A percentile compares a stretch with the other conserved stretches of the same genome.
phyloP scores from a whole-genome alignment of 2,888 invertebrate species.

The Hylaea fasciaria region DNA sequence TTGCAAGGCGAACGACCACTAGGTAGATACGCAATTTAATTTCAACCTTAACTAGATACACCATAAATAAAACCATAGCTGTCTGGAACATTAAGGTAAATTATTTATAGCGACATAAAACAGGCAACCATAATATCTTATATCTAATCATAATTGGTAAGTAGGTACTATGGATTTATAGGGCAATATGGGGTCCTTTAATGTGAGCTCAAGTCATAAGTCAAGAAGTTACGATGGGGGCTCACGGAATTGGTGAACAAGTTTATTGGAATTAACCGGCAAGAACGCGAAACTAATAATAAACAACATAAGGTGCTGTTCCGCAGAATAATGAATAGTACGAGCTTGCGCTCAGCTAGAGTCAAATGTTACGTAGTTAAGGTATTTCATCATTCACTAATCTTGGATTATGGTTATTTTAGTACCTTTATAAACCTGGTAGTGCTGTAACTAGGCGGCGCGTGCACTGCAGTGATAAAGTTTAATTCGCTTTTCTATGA shows the following conservation, averaged over 20 bases:
- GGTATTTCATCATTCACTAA: not conserved
- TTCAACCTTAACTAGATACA: constrained; percentile 7
- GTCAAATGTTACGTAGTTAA: not conserved
- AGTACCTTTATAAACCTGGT: not conserved
- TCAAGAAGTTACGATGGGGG: constrained; percentile 49
- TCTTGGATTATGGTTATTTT: not conserved
- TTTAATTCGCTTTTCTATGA: no score
- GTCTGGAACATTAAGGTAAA: constrained; percentile 29
- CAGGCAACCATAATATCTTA: constrained; percentile 39
- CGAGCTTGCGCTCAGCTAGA: no score
- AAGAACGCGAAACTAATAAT: constrained; percentile 27
- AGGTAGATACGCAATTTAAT: no score
- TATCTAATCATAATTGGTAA: constrained; percentile 48
- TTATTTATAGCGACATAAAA: constrained; percentile 38
- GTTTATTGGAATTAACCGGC: constrained; percentile 42
- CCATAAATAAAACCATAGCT: constrained; percentile 27
- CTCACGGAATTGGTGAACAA: constrained; percentile 45
- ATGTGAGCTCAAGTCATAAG: constrained; percentile 46
- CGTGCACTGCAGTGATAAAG: no score
- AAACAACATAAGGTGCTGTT: constrained; percentile 19
- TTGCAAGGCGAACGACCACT: no score
- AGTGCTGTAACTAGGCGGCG: no score
- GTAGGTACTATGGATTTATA: constrained; percentile 44
- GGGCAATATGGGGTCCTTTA: constrained; percentile 46
- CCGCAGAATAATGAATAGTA: not conserved